Evolutionary conservation across 1,140 invertebrate genomes (phyloP).

Genomic region (Platyscapa corneri): DNA sequence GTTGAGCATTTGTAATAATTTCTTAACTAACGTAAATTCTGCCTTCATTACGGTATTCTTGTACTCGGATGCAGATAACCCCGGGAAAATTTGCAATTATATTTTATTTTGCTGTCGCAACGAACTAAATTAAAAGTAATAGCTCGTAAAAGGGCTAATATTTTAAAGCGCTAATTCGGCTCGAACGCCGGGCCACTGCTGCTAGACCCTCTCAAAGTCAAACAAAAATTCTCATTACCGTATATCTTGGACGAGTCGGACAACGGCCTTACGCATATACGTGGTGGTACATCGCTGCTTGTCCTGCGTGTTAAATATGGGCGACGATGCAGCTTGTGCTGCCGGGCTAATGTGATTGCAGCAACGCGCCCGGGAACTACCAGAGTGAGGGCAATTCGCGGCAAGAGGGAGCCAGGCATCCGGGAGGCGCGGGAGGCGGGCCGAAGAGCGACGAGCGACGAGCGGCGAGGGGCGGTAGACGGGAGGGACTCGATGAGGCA

Average conservation of each 20-base stretch:
- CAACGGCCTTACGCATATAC: too few species aligned
- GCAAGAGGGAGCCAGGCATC: too few species aligned
- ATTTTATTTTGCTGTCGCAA: not conserved
- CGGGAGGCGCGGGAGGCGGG: not conserved
- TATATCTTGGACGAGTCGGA: not conserved
- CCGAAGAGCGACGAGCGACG: not conserved
- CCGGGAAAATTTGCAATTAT: not conserved
- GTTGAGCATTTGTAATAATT: not conserved
- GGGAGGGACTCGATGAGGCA: not conserved
- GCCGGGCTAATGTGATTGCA: slow-evolving; percentile 33
- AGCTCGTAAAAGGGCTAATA: not conserved
- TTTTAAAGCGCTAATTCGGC: not conserved
- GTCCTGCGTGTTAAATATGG: slow-evolving; percentile 21
- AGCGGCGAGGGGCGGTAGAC: not conserved
- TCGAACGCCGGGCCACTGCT: too few species aligned
- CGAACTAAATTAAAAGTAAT: not conserved
- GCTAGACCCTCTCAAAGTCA: not conserved
- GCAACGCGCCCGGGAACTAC: not conserved
- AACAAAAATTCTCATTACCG: not conserved
- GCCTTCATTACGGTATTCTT: not conserved
- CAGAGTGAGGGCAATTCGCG: not conserved
- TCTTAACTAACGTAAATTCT: not conserved
- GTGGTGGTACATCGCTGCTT: not conserved
- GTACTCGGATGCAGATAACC: not conserved
- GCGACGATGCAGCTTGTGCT: not conserved